Conservation (phyloP, 2,113 vertebrate species). For the Phalacrocorax aristotelis region DNA sequence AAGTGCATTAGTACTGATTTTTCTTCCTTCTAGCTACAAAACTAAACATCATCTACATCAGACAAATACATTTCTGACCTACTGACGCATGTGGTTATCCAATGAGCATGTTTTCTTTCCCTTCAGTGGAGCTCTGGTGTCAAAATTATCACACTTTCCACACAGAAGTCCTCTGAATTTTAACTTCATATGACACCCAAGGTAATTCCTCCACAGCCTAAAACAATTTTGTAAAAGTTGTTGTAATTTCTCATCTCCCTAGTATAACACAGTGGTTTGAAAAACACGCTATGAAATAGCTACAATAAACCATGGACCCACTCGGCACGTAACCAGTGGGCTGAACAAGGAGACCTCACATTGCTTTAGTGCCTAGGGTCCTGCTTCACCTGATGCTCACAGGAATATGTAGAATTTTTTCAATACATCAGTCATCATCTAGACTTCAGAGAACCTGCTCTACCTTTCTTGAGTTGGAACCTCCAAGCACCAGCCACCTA, state of each 20-base stretch:
- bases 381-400: not conserved
- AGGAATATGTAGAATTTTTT: not conserved
- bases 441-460: not conserved
- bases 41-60: not conserved
- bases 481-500: not conserved
- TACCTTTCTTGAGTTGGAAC: not conserved
- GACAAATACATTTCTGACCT: not conserved
- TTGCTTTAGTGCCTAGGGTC: not conserved
- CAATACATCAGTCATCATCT: not conserved
- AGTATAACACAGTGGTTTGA: not conserved
- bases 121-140: not conserved
- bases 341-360: not conserved
- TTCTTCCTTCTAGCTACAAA: not conserved
- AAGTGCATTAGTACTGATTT: not conserved
- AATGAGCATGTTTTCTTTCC: not conserved
- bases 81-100: not conserved
- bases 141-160: not conserved
- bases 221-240: not conserved
- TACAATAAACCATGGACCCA: not conserved
- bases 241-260: not conserved
- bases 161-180: not conserved
- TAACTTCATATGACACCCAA: not conserved
- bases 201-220: not conserved
- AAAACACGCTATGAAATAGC: not conserved
- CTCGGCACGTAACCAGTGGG: not conserved